Evolutionary conservation across 1,140 invertebrate species (phyloP).

Genomic region (Zaprionus taronus): DNA sequence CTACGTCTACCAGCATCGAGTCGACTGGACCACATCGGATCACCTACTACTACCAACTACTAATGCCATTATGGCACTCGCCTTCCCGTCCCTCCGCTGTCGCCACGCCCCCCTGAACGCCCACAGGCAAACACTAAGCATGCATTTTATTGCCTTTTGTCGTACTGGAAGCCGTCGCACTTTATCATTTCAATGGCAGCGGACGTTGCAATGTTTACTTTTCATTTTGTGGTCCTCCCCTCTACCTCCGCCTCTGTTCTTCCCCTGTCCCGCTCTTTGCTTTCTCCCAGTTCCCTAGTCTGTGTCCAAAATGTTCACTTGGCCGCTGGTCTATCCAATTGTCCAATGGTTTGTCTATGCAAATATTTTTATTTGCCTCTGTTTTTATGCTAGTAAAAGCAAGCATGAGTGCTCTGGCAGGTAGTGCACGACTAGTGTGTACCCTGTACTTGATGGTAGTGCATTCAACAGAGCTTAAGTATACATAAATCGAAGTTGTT

Average conservation of each 20-base stretch:
- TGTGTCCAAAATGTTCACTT: constrained; percentile 59
- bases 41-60: constrained; percentile 36
- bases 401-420: not conserved
- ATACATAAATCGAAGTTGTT: not conserved
- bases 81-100: not conserved
- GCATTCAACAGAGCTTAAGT: not conserved
- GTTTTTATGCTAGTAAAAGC: constrained; percentile 56
- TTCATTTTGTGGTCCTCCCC: constrained; percentile 60
- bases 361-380: constrained; percentile 79
- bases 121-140: constrained; percentile 61
- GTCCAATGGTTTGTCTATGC: constrained; percentile 72
- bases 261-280: constrained; percentile 2
- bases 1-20: constrained; percentile 45
- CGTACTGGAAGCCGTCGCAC: constrained; percentile 53
- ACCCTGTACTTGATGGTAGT: constrained; percentile 16
- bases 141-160: constrained; percentile 82
- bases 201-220: constrained; percentile 75
- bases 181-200: constrained; percentile 81
- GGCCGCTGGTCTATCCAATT: constrained; percentile 62
- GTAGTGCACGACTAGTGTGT: not conserved
- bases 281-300: constrained; percentile 9
- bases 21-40: constrained; percentile 33
- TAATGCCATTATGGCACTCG: constrained; percentile 69
- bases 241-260: not conserved
- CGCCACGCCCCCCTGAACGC: not conserved